phyloP scores from a whole-genome alignment of 2,888 invertebrate genomes.

The Leptura quadrifasciata region DNA sequence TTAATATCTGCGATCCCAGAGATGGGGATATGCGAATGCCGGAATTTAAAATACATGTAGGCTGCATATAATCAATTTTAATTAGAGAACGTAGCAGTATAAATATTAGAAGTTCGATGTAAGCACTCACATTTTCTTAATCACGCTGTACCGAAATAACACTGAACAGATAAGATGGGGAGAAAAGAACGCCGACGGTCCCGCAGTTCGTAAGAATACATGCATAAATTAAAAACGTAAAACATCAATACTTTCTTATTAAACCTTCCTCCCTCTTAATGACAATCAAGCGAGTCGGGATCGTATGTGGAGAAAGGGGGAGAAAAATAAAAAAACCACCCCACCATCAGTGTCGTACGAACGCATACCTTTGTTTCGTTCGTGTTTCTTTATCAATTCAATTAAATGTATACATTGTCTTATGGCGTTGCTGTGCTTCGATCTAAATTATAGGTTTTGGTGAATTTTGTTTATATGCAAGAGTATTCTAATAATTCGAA shows the following conservation, averaged over 20 bases:
- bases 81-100: slow-evolving; percentile 52
- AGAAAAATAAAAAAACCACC: slow-evolving; percentile 67
- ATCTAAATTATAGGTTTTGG: not conserved
- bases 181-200: slow-evolving; percentile 54
- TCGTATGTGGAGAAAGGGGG: slow-evolving; percentile 68
- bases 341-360: slow-evolving; percentile 53
- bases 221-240: slow-evolving; percentile 72
- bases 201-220: slow-evolving; percentile 66
- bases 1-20: not conserved
- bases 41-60: slow-evolving; percentile 18
- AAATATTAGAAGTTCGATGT: slow-evolving; percentile 55
- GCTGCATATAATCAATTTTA: slow-evolving; percentile 56
- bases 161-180: slow-evolving; percentile 55
- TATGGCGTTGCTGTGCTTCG: not conserved
- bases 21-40: not conserved
- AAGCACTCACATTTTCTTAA: slow-evolving; percentile 59
- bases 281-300: slow-evolving; percentile 66
- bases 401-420: not conserved
- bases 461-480: not conserved
- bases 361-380: slow-evolving; percentile 26
- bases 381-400: slow-evolving; percentile 2
- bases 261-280: slow-evolving; percentile 69
- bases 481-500: too few relatives aligned
- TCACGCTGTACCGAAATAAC: slow-evolving; percentile 51
- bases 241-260: slow-evolving; percentile 72